A percentile compares a stretch with the other conserved stretches of the same genome.
phyloP scores from a whole-genome alignment of 1,140 invertebrate species.

The Sarcophaga bullata region DNA sequence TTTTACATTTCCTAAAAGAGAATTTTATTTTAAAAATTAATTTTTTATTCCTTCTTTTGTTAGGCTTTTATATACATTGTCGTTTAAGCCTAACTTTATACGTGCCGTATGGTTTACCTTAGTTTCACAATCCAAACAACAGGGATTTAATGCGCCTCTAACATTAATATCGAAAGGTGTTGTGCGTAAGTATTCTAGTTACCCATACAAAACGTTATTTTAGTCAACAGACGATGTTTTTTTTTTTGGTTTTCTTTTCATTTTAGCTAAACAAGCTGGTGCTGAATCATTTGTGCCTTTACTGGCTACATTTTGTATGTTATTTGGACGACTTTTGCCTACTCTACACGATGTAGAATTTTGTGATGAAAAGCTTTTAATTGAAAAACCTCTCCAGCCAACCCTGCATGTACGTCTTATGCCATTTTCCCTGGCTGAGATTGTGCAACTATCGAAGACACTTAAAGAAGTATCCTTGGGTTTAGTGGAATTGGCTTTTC shows the following conservation, averaged over 20 bases:
- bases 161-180: constrained; percentile 63
- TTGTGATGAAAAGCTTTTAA: constrained; percentile 67
- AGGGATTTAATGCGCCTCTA: constrained; percentile 62
- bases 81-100: constrained; percentile 86
- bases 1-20: neutral
- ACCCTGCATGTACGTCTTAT: constrained; percentile 56
- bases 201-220: constrained; percentile 49
- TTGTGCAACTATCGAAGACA: constrained; percentile 75
- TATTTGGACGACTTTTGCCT: constrained; percentile 83
- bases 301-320: constrained; percentile 84
- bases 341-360: constrained; percentile 92
- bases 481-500: constrained; percentile 89
- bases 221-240: neutral
- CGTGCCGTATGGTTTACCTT: constrained; percentile 80
- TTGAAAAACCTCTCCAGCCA: constrained; percentile 46
- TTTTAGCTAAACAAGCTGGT: constrained; percentile 71
- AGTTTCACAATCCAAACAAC: constrained; percentile 66
- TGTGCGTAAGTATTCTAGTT: constrained; percentile 62
- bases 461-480: constrained; percentile 87
- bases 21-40: neutral
- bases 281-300: constrained; percentile 80
- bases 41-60: constrained; percentile 47
- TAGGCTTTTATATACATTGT: constrained; percentile 86
- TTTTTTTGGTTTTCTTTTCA: constrained; percentile 54
- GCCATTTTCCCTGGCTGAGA: constrained; percentile 63